A percentile compares a stretch with the other conserved stretches of the same genome.
These are phyloP conservation scores for Sarcophaga variegata DNA, from an alignment of 2,888 invertebrate species.

Conservation along the genomic window DNA sequence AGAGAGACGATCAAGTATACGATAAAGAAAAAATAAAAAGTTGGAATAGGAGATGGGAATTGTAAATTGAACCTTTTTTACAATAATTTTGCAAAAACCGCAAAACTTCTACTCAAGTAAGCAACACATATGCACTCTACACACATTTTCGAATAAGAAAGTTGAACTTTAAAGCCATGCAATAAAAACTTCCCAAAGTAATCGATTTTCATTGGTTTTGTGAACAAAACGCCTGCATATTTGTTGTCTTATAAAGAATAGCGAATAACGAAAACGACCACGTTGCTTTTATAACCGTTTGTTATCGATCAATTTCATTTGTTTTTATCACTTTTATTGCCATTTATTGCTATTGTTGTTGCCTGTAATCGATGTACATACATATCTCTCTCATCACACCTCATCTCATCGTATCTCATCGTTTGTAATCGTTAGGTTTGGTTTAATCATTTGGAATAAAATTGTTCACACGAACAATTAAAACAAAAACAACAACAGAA, in stretches of 20 bases:
- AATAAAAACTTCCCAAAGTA: no score
- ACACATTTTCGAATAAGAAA: no score
- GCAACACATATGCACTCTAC: no score
- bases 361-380: neutral
- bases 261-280: neutral
- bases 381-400: neutral
- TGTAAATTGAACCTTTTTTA: no score
- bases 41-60: no score
- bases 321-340: neutral
- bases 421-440: slow-evolving; percentile 12
- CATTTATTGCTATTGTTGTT: neutral
- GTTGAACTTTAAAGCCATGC: no score
- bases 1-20: neutral
- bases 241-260: no score
- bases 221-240: no score
- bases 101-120: no score
- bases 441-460: slow-evolving; percentile 53
- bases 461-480: slow-evolving; percentile 1
- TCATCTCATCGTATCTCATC: neutral
- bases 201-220: no score
- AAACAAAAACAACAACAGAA: slow-evolving; percentile 25
- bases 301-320: neutral
- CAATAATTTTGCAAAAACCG: no score
- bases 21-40: neutral
- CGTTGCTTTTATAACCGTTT: neutral